Base-by-base conservation (phyloP, 2,113 vertebrate genomes). In the Pagrus major region DNA sequence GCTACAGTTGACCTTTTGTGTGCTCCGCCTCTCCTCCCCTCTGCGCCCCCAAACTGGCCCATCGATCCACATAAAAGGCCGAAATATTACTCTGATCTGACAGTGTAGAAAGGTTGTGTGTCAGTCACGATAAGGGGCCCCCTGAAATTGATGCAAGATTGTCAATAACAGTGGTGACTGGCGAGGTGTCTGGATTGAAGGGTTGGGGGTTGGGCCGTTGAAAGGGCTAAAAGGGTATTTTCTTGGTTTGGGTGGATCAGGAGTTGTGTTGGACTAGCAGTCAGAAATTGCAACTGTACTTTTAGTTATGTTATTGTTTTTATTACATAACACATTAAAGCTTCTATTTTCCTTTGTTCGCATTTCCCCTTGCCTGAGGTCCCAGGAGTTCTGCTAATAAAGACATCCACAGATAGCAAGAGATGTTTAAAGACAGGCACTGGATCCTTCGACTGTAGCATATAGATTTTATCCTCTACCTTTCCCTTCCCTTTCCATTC, bases 41-140 rank as follows among this genome's bases (percentile, higher is more conserved):
- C 76, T 75, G 81, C 23, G 76, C 83, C 87, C 86, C 86, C 74
- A 92, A 91, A 92, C 89, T 27, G 79, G 78, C 89, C 89, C 81
- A 94, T 92, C 91, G 93, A 94, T 94, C 87, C 89, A 64, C 82
- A 89, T 93, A 88, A 95, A 94, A 94, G 92, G 93, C 93, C 92
- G 86, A 92, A 94, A 93, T 94, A 94, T 94, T 91, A 92, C 93
- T 93, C 91, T 92, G 92, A 93, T 94, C 93, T 93, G 94, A 94
- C 89, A 94, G 92, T 83, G 84, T 72, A 86, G 91, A 94, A 95
- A 95, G 94, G 92, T 94, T 93, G 93, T 82, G 91, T 91, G 90
- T 94, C 94, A 93, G 88, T 88, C 79, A 60, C 79, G 67, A 93
- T 94, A 90, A 93, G 94, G 90, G 83, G 81, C 85, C 76, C 85